These are phyloP conservation scores for Crocuta crocuta DNA, from an alignment of 2,113 vertebrate species.

Conservation along the genomic window DNA sequence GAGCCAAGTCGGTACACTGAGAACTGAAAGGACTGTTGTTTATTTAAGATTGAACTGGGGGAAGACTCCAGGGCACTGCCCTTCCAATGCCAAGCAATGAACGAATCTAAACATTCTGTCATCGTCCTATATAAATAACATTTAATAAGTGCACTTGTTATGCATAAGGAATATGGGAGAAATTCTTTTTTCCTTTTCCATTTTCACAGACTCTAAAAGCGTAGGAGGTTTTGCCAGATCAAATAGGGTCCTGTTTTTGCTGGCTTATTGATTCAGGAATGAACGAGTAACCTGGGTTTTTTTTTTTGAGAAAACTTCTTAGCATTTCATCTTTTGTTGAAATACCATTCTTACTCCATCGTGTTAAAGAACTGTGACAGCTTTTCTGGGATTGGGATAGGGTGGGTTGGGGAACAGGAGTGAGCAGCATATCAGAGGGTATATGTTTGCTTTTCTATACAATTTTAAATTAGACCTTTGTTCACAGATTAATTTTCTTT, in stretches of 20 bases:
- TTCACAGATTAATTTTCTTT: slow-evolving; percentile 41
- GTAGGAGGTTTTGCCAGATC: neutral
- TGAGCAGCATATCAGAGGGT: neutral
- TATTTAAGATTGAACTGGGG: slow-evolving; percentile 45
- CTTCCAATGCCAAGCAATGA: slow-evolving; percentile 49
- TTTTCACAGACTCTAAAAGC: slow-evolving; percentile 29
- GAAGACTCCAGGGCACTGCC: slow-evolving; percentile 11
- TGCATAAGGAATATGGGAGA: slow-evolving; percentile 3
- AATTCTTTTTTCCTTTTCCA: slow-evolving; percentile 26
- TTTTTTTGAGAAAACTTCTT: neutral
- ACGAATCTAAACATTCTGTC: slow-evolving; percentile 42
- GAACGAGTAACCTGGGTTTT: slow-evolving; percentile 11
- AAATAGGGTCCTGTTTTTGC: slow-evolving; percentile 47
- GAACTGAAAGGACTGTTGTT: slow-evolving; percentile 65
- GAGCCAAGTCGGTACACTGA: slow-evolving; percentile 45
- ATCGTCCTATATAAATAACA: neutral
- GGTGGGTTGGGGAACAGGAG: neutral
- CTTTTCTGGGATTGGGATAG: neutral
- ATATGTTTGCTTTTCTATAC: neutral
- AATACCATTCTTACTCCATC: slow-evolving; percentile 15
- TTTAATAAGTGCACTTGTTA: neutral
- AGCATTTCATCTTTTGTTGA: slow-evolving; percentile 46
- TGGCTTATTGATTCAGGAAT: slow-evolving; percentile 51
- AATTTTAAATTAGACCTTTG: neutral
- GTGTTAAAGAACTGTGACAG: neutral